Conservation (phyloP, 2,113 vertebrate genomes). For the pig (Sus scrofa) region DNA sequence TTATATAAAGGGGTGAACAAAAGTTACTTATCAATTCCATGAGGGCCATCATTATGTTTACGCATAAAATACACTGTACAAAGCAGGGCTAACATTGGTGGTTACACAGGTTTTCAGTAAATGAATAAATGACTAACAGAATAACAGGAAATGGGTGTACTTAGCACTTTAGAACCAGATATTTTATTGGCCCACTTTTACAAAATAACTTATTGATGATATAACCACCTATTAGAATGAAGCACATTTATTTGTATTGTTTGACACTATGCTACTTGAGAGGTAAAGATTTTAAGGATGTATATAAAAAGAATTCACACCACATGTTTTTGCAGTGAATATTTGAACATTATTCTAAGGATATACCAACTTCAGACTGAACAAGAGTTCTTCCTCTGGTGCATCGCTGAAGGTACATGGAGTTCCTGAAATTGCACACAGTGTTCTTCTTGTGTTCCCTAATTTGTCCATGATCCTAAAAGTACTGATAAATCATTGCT, state of each 20-base stretch:
- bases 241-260: background rate
- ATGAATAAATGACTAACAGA: background rate
- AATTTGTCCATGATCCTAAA: background rate
- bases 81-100: background rate
- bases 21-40: background rate
- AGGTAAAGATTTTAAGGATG: background rate
- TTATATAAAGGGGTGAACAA: background rate
- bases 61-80: background rate
- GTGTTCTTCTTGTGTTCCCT: background rate
- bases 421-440: background rate
- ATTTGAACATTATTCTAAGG: background rate
- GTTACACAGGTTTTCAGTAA: background rate
- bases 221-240: background rate
- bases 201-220: background rate
- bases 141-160: background rate
- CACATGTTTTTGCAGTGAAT: background rate
- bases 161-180: background rate
- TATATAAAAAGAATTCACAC: background rate
- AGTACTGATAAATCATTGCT: background rate
- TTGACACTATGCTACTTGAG: background rate
- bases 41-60: background rate
- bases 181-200: background rate
- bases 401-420: background rate
- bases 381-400: background rate
- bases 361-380: background rate